Percentiles rank a stretch among this genome's conserved stretches.
Conservation (phyloP, 2,797 vertebrate genomes). For the Gastrophryne carolinensis region DNA sequence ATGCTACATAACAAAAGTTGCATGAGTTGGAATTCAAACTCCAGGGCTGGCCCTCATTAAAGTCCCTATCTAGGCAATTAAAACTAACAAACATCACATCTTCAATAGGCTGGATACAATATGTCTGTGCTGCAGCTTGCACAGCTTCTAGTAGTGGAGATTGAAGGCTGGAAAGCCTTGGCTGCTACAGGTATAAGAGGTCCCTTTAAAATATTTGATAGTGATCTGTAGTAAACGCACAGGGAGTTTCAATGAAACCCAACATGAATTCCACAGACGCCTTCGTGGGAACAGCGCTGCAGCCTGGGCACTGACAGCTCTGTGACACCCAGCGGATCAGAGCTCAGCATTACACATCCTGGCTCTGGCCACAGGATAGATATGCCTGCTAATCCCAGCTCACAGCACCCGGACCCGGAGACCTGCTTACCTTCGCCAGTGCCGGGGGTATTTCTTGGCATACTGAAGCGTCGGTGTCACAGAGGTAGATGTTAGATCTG, state of each 20-base stretch:
- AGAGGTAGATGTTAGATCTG: background rate
- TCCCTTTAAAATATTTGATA: background rate
- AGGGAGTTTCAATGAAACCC: background rate
- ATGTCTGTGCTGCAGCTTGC: too few relatives aligned
- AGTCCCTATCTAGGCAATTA: too few relatives aligned
- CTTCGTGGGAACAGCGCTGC: conserved; percentile 52
- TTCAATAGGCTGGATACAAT: too few relatives aligned
- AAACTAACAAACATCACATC: too few relatives aligned
- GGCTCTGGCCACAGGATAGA: background rate
- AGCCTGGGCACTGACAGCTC: background rate
- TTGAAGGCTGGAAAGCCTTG: background rate
- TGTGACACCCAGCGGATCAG: conserved; percentile 21
- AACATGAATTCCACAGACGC: conserved; percentile 52
- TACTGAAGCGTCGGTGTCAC: background rate
- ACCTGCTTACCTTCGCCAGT: background rate
- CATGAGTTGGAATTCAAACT: too few relatives aligned
- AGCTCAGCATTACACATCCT: background rate
- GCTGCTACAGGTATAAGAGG: conserved; percentile 33
- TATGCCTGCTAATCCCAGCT: background rate
- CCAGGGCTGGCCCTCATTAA: too few relatives aligned
- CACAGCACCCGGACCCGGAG: background rate
- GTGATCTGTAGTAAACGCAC: background rate
- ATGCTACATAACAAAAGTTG: too few relatives aligned
- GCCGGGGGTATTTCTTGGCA: background rate
- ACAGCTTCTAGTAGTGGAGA: too few relatives aligned